These are phyloP conservation scores for Felis catus DNA, from an alignment of 2,113 vertebrate species.

Conservation along the genomic window DNA sequence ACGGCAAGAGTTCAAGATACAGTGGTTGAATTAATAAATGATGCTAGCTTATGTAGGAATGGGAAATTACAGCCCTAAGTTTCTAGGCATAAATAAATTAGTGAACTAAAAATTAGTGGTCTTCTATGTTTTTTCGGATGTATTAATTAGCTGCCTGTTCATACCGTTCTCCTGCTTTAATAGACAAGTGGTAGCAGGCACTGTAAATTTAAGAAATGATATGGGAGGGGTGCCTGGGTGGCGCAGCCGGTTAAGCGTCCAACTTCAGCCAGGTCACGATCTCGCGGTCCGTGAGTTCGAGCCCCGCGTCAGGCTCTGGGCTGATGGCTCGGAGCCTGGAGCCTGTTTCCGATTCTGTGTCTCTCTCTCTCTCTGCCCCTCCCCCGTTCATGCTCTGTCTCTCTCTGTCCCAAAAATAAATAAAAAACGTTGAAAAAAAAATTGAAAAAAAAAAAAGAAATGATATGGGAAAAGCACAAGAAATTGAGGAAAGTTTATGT, in stretches of 20 bases:
- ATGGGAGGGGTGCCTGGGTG: background rate
- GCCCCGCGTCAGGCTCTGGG: too few species aligned
- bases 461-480: background rate
- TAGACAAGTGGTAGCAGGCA: background rate
- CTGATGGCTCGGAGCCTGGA: too few species aligned
- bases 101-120: background rate
- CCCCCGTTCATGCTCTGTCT: too few species aligned
- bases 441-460: background rate
- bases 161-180: background rate
- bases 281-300: too few species aligned
- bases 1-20: background rate
- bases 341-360: too few species aligned
- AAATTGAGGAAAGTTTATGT: background rate
- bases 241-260: too few species aligned
- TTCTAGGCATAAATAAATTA: background rate
- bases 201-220: background rate
- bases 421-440: too few species aligned
- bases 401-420: too few species aligned
- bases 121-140: background rate
- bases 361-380: too few species aligned
- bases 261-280: too few species aligned
- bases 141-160: background rate
- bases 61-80: background rate
- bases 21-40: background rate
- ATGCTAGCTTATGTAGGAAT: background rate